Evolutionary conservation across 2,113 vertebrate genomes (phyloP).

Genomic region (Vulpes ferrilata): DNA sequence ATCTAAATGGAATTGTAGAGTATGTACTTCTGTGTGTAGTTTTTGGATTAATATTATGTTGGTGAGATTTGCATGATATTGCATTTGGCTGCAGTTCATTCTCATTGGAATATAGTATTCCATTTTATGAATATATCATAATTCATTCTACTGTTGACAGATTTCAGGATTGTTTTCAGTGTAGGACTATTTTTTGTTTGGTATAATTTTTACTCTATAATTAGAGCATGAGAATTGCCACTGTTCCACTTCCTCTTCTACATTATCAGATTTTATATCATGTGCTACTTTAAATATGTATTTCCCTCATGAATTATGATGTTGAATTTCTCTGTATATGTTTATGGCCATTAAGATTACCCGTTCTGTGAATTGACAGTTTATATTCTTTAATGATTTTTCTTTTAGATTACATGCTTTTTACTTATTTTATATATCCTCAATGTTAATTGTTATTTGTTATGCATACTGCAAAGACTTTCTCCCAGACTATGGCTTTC

Average conservation of each 20-base stretch:
- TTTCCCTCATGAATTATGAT: not conserved
- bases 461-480: not conserved
- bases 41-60: not conserved
- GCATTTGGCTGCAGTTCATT: not conserved
- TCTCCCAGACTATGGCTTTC: not conserved
- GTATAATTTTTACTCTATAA: conserved; percentile 16
- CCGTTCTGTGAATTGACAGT: not conserved
- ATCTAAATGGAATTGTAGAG: not conserved
- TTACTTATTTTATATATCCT: not conserved
- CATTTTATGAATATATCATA: not conserved
- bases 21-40: not conserved
- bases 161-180: not conserved
- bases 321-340: not conserved
- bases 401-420: not conserved
- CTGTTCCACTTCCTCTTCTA: not conserved
- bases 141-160: not conserved
- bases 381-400: not conserved
- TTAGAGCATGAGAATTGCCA: not conserved
- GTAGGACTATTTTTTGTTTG: not conserved
- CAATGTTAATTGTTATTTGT: not conserved
- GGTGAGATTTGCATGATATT: not conserved
- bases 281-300: not conserved
- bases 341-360: not conserved
- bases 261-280: not conserved
- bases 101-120: not conserved